Evolutionary conservation across 2,797 vertebrate genomes (phyloP).

Genomic region (Amblyopsis hoosieri): DNA sequence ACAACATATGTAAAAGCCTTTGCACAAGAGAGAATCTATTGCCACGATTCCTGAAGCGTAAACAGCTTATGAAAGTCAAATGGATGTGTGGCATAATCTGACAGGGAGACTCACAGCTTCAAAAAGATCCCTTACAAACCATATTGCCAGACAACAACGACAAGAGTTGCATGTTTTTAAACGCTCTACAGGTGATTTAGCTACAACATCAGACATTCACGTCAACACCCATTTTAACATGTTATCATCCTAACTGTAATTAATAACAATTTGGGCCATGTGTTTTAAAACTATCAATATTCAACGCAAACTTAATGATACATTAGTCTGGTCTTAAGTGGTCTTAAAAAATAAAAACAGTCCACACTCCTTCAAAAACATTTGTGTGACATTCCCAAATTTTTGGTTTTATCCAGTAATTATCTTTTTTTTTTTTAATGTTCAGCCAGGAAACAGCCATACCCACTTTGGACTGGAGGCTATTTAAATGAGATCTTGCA

Average conservation of each 20-base stretch:
- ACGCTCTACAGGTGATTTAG: slow-evolving; percentile 66
- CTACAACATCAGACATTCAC: slow-evolving; percentile 25
- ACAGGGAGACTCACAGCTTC: slow-evolving; percentile 77
- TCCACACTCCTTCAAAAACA: no score
- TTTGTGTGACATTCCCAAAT: slow-evolving; percentile 24
- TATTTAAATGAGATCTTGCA: slow-evolving; percentile 70
- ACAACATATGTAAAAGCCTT: slow-evolving; percentile 82
- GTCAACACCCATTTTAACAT: slow-evolving; percentile 21
- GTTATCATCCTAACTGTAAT: slow-evolving; percentile 13
- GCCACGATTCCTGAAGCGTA: slow-evolving; percentile 82
- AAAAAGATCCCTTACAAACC: slow-evolving; percentile 81
- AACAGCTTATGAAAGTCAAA: slow-evolving; percentile 88
- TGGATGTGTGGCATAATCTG: slow-evolving; percentile 85
- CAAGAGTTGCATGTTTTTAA: slow-evolving; percentile 62
- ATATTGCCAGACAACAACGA: slow-evolving; percentile 58
- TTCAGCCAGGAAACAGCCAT: slow-evolving; percentile 50
- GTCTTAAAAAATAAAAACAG: no score
- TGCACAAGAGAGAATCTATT: slow-evolving; percentile 77
- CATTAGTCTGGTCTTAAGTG: no score
- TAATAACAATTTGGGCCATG: slow-evolving; percentile 2
- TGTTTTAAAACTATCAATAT: slow-evolving; percentile 14
- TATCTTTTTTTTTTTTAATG: slow-evolving; percentile 30
- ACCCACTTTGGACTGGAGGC: slow-evolving; percentile 50
- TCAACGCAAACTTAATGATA: slow-evolving; percentile 10
- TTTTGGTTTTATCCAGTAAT: slow-evolving; percentile 35